Conservation (phyloP, 2,888 invertebrate genomes). For the Eupithecia vulgata region DNA sequence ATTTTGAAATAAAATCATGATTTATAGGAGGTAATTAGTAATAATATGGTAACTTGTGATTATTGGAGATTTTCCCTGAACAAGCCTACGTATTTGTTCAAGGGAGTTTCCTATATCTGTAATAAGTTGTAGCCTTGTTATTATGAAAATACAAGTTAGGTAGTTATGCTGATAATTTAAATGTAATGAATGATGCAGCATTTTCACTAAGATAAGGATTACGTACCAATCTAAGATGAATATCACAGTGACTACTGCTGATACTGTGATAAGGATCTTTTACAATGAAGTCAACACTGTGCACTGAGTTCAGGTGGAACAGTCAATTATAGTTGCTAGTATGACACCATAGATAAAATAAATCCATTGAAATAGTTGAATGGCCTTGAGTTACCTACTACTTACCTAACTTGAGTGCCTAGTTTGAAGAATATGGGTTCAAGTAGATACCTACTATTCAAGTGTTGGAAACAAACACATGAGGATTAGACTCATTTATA, state of each 20-base stretch:
- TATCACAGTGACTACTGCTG: not conserved
- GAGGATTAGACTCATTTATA: not conserved
- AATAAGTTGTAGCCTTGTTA: not conserved
- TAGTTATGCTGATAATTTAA: not conserved
- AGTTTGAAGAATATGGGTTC: not conserved
- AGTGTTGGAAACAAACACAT: not conserved
- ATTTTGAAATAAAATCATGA: too few relatives aligned
- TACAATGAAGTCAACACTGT: not conserved
- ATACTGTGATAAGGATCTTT: not conserved
- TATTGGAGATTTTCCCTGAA: not conserved
- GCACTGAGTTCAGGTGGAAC: not conserved
- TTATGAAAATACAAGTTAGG: not conserved
- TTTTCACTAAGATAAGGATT: not conserved
- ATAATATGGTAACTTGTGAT: not conserved
- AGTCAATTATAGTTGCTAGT: not conserved
- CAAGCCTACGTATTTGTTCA: not conserved
- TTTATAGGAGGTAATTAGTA: too few relatives aligned
- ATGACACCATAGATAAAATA: not conserved
- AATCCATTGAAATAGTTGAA: constrained; percentile 29
- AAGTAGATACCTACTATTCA: not conserved
- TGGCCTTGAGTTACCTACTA: constrained; percentile 18
- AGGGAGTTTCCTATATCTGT: not conserved
- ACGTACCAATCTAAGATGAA: not conserved
- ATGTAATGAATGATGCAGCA: not conserved
- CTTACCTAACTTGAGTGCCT: not conserved